phyloP scores from a whole-genome alignment of 2,113 vertebrate genomes.

The Passer domesticus region DNA sequence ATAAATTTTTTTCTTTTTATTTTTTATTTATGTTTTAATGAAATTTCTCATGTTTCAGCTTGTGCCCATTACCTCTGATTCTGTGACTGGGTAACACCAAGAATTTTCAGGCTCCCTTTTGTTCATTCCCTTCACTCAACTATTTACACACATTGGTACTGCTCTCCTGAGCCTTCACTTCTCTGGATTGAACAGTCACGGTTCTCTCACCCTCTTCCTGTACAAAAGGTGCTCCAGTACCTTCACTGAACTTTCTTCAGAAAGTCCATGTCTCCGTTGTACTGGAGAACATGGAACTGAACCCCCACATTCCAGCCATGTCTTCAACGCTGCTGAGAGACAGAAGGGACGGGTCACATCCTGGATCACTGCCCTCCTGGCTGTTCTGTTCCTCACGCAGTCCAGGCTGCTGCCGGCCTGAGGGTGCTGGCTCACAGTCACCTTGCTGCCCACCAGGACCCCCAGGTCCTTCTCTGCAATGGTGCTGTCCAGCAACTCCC shows the following conservation, averaged over 20 bases:
- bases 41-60: background rate
- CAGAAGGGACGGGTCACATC: accelerated
- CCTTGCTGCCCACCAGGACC: background rate
- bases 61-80: background rate
- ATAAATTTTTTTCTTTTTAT: background rate
- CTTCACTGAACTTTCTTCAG: background rate
- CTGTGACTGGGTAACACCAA: background rate
- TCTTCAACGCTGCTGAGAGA: background rate
- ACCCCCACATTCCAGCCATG: background rate
- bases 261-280: background rate
- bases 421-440: background rate
- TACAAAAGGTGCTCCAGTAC: background rate
- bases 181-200: background rate
- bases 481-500: background rate
- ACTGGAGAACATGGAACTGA: background rate
- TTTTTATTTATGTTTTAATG: background rate
- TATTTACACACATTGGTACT: background rate
- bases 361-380: background rate
- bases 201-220: background rate
- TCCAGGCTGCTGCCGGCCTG: background rate
- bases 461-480: background rate
- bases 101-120: background rate
- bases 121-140: background rate
- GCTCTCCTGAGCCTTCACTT: background rate
- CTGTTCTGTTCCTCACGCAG: accelerated